phyloP scores from a whole-genome alignment of 2,113 vertebrate genomes.

The Hemicordylus capensis region DNA sequence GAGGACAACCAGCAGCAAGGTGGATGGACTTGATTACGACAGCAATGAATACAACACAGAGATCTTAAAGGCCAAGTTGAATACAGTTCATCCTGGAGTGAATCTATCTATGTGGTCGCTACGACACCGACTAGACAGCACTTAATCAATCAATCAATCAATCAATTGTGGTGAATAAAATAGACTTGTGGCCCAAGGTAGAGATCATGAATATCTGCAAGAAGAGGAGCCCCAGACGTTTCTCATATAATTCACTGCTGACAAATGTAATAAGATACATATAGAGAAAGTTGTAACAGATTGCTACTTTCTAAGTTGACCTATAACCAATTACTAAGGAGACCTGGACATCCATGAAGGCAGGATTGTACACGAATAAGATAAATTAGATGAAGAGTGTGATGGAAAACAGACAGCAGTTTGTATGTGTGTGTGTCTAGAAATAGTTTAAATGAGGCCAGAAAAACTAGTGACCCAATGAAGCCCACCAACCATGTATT shows the following conservation, averaged over 20 bases:
- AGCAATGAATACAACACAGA: too few relatives aligned
- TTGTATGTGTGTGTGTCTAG: not conserved
- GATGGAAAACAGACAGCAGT: not conserved
- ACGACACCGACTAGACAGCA: too few relatives aligned
- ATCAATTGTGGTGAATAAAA: not conserved
- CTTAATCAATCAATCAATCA: too few relatives aligned
- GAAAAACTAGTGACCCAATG: not conserved
- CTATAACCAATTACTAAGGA: not conserved
- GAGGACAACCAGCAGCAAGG: too few relatives aligned
- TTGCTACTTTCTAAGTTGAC: not conserved
- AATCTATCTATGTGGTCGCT: too few relatives aligned
- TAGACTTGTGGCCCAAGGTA: not conserved
- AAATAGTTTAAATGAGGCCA: not conserved
- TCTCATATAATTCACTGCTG: conserved; percentile 11
- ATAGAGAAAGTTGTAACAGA: not conserved
- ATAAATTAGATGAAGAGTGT: not conserved
- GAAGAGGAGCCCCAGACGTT: not conserved
- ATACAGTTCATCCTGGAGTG: too few relatives aligned
- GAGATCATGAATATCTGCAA: not conserved
- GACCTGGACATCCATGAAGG: not conserved
- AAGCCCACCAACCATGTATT: not conserved
- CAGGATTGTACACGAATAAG: fast-evolving
- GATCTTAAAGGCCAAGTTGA: too few relatives aligned
- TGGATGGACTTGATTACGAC: too few relatives aligned
- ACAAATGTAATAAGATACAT: not conserved